phyloP scores from a whole-genome alignment of 1,140 invertebrate species.

The Eueides isabella region DNA sequence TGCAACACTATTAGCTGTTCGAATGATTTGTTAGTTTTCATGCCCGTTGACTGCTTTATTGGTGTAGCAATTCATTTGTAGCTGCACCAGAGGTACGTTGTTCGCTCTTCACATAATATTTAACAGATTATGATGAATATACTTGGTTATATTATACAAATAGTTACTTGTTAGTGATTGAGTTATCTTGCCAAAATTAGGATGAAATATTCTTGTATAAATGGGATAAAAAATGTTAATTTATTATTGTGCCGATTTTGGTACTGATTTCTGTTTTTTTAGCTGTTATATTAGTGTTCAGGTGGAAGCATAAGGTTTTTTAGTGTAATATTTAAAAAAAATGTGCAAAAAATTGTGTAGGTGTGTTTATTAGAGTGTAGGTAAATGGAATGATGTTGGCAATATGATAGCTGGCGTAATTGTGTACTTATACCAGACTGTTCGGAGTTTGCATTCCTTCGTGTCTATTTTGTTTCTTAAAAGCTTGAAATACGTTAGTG shows the following conservation, averaged over 20 bases:
- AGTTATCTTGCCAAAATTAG: background rate
- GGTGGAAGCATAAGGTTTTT: slow-evolving; percentile 1
- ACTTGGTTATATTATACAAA: no score
- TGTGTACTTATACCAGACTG: slow-evolving; percentile 36
- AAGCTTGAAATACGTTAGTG: slow-evolving; percentile 42
- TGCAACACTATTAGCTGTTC: slow-evolving; percentile 52
- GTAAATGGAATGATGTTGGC: slow-evolving; percentile 19
- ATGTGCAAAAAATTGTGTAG: background rate
- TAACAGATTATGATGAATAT: no score
- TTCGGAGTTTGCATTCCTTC: slow-evolving; percentile 29
- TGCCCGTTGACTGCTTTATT: slow-evolving; percentile 30
- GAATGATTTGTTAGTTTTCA: slow-evolving; percentile 52
- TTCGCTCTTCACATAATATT: no score
- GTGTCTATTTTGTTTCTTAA: slow-evolving; percentile 26
- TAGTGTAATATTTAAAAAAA: background rate
- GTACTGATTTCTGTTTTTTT: background rate
- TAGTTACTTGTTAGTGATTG: background rate
- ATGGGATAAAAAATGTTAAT: background rate
- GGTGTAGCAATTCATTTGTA: background rate
- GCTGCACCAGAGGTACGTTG: no score
- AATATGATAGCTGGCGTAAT: slow-evolving; percentile 42
- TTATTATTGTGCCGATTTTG: background rate
- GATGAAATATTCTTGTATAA: background rate
- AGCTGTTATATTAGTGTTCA: background rate
- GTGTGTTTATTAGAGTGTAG: background rate